Evolutionary conservation across 1,140 invertebrate species (phyloP), one percentile per base, ranked within the genome.

Genomic region (Zaprionus nigranus): DNA sequence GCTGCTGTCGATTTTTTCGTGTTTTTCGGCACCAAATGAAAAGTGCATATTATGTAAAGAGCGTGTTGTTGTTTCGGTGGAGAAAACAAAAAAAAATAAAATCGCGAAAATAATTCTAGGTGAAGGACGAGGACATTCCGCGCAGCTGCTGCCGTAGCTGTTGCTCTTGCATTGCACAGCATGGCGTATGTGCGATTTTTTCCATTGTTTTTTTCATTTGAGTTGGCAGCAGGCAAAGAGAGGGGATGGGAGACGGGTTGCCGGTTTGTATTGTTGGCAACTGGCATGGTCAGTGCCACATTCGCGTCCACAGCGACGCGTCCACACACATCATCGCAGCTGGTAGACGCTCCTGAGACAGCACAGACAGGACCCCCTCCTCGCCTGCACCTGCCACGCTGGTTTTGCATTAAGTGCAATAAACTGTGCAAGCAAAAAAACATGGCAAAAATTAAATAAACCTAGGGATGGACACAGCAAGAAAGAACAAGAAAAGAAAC

Each of bases 1-100:
- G 40, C 6, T 81, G 71, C 75, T 82, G 82, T 66, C 20, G 66
- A 69, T 46, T 40, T 60, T 80, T 80, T 78, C 63, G 26, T 63
- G 66, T 79, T 76, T 75, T 79, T 76, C 40, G 78, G 74, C 65
- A 61, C 30, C 81, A 90, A 90, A 90, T 90, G 84, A 90, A 90
- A 90, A 90, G 85, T 90, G 82, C 86, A 90, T 90, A 90, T 90
- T 90, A 90, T 90, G 85, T 90, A 90, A 90, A 90, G 81, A 84
- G 73, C 75, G 51, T 66, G 82, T 53, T 78, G 76, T 77, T 78
- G 70, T 75, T 72, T 61, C 67, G 38, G 46, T 59, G 40, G 5
- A n/a, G n/a, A n/a, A n/a, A n/a, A 43, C 5, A 17, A 69, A 69
- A 17, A 69, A 69, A 75, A 75, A 71, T 53, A 71, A 85, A 80